Evolutionary conservation across 2,797 vertebrate genomes (phyloP).

Genomic region (Podarcis siculus): DNA sequence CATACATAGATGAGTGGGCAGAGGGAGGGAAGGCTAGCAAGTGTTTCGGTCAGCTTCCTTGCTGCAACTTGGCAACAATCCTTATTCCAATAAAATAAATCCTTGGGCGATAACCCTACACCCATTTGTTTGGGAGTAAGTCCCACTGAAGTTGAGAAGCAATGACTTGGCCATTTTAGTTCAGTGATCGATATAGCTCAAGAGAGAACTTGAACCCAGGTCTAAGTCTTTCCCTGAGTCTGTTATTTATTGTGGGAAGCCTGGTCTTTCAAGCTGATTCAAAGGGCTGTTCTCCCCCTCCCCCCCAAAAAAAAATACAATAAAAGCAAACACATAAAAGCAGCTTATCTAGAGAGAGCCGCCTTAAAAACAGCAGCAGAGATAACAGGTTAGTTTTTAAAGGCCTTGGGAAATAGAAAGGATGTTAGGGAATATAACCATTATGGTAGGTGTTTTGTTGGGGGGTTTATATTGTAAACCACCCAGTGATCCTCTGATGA

Average conservation of each 20-base stretch:
- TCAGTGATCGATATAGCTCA: neutral
- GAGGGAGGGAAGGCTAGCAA: neutral
- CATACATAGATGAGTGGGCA: neutral
- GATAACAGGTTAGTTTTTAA: neutral
- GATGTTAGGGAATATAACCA: neutral
- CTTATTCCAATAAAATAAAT: neutral
- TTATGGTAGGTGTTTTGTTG: no score
- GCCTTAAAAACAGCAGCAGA: neutral
- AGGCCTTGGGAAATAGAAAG: neutral
- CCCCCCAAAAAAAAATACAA: neutral
- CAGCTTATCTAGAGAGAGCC: neutral
- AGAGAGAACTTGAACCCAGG: neutral
- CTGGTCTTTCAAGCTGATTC: neutral
- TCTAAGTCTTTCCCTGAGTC: neutral
- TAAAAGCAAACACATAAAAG: neutral
- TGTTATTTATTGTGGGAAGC: neutral
- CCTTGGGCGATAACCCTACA: neutral
- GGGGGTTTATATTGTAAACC: no score
- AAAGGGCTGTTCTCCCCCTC: neutral
- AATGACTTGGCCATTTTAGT: neutral
- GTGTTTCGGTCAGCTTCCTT: neutral
- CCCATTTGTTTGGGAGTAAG: neutral
- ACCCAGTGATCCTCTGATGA: no score
- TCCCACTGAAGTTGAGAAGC: neutral
- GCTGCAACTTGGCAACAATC: neutral